Evolutionary conservation across 2,797 vertebrate species (phyloP).

Genomic region (Odontamblyopus rebecca): DNA sequence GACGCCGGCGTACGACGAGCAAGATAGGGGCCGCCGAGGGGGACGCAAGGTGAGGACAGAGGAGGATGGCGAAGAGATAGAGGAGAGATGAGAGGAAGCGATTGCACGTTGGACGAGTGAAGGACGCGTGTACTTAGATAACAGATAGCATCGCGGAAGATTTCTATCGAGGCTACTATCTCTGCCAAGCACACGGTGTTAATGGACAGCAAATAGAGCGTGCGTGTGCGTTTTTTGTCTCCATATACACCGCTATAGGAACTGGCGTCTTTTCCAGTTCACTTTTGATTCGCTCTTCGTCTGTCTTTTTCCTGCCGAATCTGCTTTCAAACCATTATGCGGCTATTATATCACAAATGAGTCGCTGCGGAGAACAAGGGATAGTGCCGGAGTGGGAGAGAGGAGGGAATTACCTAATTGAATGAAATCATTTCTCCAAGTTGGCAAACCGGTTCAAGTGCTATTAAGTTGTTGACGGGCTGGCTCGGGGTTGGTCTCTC

Average conservation of each 20-base stretch:
- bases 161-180: constrained; percentile 75
- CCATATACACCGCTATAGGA: neutral
- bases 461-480: constrained; percentile 70
- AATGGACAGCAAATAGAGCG: constrained; percentile 74
- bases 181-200: constrained; percentile 68
- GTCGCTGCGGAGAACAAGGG: constrained; percentile 68
- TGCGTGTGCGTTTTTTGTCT: constrained; percentile 25
- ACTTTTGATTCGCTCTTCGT: constrained; percentile 50
- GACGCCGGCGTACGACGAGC: constrained; percentile 15
- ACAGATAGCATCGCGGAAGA: constrained; percentile 78
- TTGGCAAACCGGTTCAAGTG: constrained; percentile 86
- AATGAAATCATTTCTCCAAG: constrained; percentile 87
- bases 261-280: constrained; percentile 13
- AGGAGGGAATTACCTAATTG: constrained; percentile 87
- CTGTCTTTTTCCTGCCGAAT: constrained; percentile 61
- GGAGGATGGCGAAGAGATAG: constrained; percentile 60
- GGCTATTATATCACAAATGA: constrained; percentile 73
- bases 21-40: constrained; percentile 29
- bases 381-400: constrained; percentile 41
- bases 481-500: constrained; percentile 52
- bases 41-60: constrained; percentile 53
- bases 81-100: constrained; percentile 68
- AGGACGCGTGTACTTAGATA: constrained; percentile 81
- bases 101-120: constrained; percentile 70
- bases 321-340: constrained; percentile 65